phyloP scores from a whole-genome alignment of 2,113 vertebrate genomes.

The Merops nubicus region DNA sequence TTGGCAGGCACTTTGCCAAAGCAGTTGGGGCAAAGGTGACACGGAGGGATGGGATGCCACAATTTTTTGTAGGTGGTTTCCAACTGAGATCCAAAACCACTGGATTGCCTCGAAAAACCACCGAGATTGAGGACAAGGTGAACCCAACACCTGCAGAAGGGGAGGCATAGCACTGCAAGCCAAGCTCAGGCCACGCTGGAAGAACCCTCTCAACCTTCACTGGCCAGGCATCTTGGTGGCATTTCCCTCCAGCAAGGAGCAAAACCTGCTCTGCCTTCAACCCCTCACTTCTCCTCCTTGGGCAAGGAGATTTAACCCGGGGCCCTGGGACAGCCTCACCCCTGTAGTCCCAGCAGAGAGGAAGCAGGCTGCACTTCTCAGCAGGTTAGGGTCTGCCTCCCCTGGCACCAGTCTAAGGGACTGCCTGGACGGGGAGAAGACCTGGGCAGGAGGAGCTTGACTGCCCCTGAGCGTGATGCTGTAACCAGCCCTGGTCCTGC shows the following conservation, averaged over 20 bases:
- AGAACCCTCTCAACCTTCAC: background rate
- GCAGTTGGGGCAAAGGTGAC: background rate
- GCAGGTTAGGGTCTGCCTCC: background rate
- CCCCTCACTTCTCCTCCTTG: background rate
- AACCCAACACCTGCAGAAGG: background rate
- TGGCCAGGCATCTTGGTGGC: background rate
- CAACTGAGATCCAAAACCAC: background rate
- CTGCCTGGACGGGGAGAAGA: background rate
- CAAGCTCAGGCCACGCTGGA: background rate
- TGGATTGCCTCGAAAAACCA: background rate
- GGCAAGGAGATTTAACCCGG: background rate
- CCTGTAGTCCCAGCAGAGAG: background rate
- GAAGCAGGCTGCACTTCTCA: background rate
- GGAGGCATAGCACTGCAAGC: background rate
- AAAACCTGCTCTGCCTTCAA: background rate
- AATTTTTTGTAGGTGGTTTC: rapidly evolving
- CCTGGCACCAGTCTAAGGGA: background rate
- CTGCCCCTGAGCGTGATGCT: background rate
- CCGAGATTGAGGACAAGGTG: background rate
- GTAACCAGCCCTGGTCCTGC: background rate
- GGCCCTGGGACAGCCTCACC: rapidly evolving
- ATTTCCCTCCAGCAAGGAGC: background rate
- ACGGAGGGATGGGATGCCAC: rapidly evolving
- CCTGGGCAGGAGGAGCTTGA: background rate
- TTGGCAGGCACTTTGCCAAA: background rate